Base-by-base conservation (phyloP, 2,797 vertebrate species). In the Tiaroga cobitis region DNA sequence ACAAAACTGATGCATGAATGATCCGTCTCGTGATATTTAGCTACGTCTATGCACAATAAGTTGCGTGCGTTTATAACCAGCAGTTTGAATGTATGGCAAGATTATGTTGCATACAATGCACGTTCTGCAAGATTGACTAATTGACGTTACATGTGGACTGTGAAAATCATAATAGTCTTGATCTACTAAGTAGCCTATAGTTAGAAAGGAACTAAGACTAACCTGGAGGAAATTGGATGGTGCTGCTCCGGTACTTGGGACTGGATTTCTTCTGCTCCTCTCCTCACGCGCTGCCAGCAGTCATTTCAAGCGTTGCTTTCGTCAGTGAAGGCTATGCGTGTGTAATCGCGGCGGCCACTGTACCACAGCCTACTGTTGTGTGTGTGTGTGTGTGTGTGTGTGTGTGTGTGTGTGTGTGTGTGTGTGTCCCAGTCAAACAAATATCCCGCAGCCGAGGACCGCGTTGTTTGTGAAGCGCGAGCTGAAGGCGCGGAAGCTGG, bases 241-340 rank as follows among this genome's bases (percentile, higher is more conserved):
- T 51, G 70, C 82, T 51, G 70, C 82, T 88, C 92, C 85, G 84
- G 59, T 89, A 92, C 89, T 94, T 79, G 81, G 82, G 86, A 92
- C 90, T 93, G 91, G 90, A 82, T 90, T 89, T 88, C 89, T 81
- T 80, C 65, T 82, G 80, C 59, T 84, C 82, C 87, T 82, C 85
- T 94, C 90, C 86, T 94, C 90, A 95, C 81, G 90, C 88, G 85
- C 91, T 91, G 91, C 89, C 86, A 89, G 88, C 90, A 92, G 93
- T 94, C 95, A 96, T 96, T 89, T 90, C 95, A 94, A 89, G 88
- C 90, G 89, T 91, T 82, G 85, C 85, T 82, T 84, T 76, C 87
- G 90, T 88, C 90, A 88, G 34, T 78, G 76, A 89, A 93, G 88
- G 88, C 13, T 86, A 82, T 16, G 86, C 39, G 87, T 59, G 81